Evolutionary conservation across 2,888 invertebrate species (phyloP).

Genomic region (Dione vanillae): DNA sequence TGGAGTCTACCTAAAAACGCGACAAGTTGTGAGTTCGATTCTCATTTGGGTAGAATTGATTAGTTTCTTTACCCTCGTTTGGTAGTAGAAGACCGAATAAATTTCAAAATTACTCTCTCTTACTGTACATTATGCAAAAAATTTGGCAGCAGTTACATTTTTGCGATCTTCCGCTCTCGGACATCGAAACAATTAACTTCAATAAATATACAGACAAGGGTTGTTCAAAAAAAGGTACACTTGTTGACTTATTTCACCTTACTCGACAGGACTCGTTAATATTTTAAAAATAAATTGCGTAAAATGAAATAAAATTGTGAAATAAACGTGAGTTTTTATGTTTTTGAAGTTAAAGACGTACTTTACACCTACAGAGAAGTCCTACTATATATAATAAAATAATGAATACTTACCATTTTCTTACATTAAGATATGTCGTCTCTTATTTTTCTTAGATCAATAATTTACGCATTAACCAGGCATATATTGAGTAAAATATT

Average conservation of each 20-base stretch:
- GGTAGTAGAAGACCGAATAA: too few species aligned
- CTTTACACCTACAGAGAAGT: not conserved
- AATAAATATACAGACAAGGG: not conserved
- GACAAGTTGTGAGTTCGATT: too few species aligned
- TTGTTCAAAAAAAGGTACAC: not conserved
- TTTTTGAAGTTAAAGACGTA: not conserved
- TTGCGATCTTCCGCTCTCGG: not conserved
- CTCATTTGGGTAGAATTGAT: too few species aligned
- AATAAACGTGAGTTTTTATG: not conserved
- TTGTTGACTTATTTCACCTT: not conserved
- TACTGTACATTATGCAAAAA: not conserved
- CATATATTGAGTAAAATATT: too few species aligned
- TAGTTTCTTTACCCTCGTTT: too few species aligned
- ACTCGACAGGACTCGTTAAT: not conserved
- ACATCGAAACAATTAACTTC: not conserved
- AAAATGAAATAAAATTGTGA: not conserved
- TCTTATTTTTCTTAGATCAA: not conserved
- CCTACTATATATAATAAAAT: not conserved
- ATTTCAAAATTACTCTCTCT: not conserved
- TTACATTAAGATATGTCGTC: not conserved
- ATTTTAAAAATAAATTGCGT: not conserved
- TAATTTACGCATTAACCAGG: too few species aligned
- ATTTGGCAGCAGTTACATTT: not conserved
- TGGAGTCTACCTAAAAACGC: too few species aligned
- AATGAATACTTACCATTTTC: not conserved